Conservation (phyloP, 2,888 invertebrate genomes). For the Drepana falcataria region DNA sequence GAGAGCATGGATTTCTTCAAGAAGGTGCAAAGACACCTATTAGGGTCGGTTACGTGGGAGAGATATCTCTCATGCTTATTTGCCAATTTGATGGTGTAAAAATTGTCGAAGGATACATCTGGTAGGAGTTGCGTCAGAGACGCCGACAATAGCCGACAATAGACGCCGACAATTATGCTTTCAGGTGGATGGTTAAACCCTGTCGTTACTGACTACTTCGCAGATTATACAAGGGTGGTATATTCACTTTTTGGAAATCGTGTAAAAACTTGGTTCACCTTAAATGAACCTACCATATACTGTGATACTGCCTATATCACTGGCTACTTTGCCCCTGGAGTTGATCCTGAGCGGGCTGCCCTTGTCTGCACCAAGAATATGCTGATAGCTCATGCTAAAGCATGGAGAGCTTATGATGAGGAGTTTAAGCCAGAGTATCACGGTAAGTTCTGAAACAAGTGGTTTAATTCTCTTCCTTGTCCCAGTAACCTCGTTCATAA, state of each 20-base stretch:
- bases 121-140: too few relatives aligned
- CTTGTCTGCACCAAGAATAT: slow-evolving; percentile 68
- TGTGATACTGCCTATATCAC: slow-evolving; percentile 19
- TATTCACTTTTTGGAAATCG: slow-evolving; percentile 26
- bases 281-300: slow-evolving; percentile 20
- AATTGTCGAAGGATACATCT: too few relatives aligned
- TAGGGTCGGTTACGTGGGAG: too few relatives aligned
- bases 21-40: too few relatives aligned
- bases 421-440: slow-evolving; percentile 64
- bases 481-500: too few relatives aligned
- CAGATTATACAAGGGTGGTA: slow-evolving; percentile 23
- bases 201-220: slow-evolving; percentile 24
- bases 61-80: too few relatives aligned
- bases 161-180: not conserved
- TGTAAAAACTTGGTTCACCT: slow-evolving; percentile 30
- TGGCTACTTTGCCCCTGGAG: slow-evolving; percentile 21
- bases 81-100: too few relatives aligned
- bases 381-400: slow-evolving; percentile 81
- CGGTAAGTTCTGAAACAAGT: slow-evolving; percentile 35
- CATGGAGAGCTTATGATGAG: slow-evolving; percentile 74
- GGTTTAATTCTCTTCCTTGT: too few relatives aligned
- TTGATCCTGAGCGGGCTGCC: slow-evolving; percentile 3
- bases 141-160: too few relatives aligned
- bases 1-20: too few relatives aligned
- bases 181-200: slow-evolving; percentile 30